Base-by-base conservation (phyloP, 2,797 vertebrate species). In the Nannoperca australis region DNA sequence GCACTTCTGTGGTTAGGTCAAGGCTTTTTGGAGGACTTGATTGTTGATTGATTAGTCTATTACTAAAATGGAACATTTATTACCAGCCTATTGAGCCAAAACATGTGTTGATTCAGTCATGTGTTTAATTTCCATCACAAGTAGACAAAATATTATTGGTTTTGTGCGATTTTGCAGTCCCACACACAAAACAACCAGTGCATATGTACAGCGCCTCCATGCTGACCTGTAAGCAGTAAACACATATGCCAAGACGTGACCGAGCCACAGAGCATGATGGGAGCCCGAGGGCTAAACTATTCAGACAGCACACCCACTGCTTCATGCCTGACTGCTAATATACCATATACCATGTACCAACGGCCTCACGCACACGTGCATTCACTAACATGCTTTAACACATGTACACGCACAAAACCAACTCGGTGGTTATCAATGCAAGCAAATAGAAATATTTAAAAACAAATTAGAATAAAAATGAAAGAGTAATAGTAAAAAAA, bases 181-280 rank as follows among this genome's bases (percentile, higher is more conserved):
- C 67, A 58, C 7, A 83, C 62, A 38, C 45, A 49, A 49, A 5
- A 67, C 22, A 32, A 58, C 32, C 42, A 32, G 24, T 45, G 70
- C 34, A 62, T 49, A 45, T 40, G 63, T 45, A 58, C 61, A 51
- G 13, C 32, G 49, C 13, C 15, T 85, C 56, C 70, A 53, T 36
- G 64, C 63, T 89, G 90, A 87, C 91, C 90, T 85, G 88, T 50
- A 73, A 87, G 73, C 70, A 77, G 69, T 68, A 70, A 79, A 73
- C 74, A 73, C 75, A 79, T 40, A 68, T 73, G 74, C 60, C 76
- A 84, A 83, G 79, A 90, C 32, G 62, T 78, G 85, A 77, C 70
- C 62, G 36, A 82, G 74, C 81, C 89, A 88, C 45, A 66, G 83
- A 88, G 81, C 82, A 89, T 84, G 78, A 90, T 81, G 85, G 79